Evolutionary conservation across 1,140 invertebrate genomes (phyloP), one percentile per base, ranked within the genome.

Genomic region (Teleopsis dalmanni): DNA sequence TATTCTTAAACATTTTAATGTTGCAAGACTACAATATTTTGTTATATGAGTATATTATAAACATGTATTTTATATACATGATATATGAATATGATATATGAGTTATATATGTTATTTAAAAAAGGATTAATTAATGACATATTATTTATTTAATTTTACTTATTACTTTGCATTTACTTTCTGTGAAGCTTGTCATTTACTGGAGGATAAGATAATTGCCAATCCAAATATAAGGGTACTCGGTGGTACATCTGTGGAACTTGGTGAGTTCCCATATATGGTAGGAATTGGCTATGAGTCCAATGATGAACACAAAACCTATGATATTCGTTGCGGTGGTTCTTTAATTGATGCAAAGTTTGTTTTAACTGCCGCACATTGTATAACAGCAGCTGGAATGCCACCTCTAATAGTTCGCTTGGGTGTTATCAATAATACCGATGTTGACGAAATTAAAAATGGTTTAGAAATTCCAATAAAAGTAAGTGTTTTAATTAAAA

Each of bases 361-460:
- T 41, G 65, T 76, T 7, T 50, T 76, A 4, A 90, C 88, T 1
- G 88, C 88, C 0, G 85, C 84, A 6, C 88, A 91, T 62, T 91
- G 88, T 53, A 70, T 91, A 3, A 76, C 58, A 11, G 51, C 43
- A 19, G n/a, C n/a, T n/a, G 19, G 36, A 1, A 26, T 27, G 7
- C 33, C 43, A 0, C 62, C 65, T 5, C 31, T 47, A 6, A 55
- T 55, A 33, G 65, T 61, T 1, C 60, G 65, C 3, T 33, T 69
- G 23, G 65, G 65, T 19, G 48, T 57, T 8, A 57, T 69, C 13
- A 56, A 65, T 22, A 42, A 49, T 19, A 45, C 26, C 3, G 35
- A 54, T 23, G 13, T 34, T 5, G 47, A 52, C 19, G 14, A 49
- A 41, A 38, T 40, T 40, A 45, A 19, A 2, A 16, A 23, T 11